Percentiles rank a stretch among this genome's conserved stretches.
Conservation (phyloP, 2,888 invertebrate species). For the Mactromeris polynyma region DNA sequence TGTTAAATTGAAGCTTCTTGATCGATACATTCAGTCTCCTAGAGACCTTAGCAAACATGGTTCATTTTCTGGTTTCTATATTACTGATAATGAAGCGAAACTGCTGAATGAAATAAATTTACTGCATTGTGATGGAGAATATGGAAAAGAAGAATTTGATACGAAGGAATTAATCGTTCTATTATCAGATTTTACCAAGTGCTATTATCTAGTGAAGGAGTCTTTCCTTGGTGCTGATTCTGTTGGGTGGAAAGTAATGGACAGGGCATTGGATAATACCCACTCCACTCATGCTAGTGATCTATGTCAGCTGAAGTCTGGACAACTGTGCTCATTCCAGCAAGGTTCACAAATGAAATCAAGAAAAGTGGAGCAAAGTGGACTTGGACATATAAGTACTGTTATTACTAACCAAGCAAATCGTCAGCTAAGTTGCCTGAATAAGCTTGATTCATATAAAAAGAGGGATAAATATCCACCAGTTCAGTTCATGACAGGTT, state of each 20-base stretch:
- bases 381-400: conserved; percentile 24
- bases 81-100: conserved; percentile 95
- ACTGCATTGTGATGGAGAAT: conserved; percentile 96
- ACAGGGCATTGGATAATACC: neutral
- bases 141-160: conserved; percentile 95
- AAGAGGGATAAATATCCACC: neutral
- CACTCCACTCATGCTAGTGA: neutral
- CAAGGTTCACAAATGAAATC: conserved; percentile 40
- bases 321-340: conserved; percentile 57
- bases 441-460: neutral
- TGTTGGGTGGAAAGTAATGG: conserved; percentile 28
- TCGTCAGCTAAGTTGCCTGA: conserved; percentile 19
- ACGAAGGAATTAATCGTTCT: conserved; percentile 96
- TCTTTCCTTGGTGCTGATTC: conserved; percentile 81
- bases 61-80: conserved; percentile 96
- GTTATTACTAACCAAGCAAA: conserved; percentile 54
- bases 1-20: conserved; percentile 94
- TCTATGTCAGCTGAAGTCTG: neutral
- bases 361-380: conserved; percentile 24
- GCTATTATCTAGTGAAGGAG: conserved; percentile 93
- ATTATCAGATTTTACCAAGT: conserved; percentile 94
- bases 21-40: conserved; percentile 88
- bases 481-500: neutral
- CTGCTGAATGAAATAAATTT: conserved; percentile 96
- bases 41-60: conserved; percentile 95